Conservation (phyloP, 2,797 vertebrate genomes). For the Pseudochirops cupreus region DNA sequence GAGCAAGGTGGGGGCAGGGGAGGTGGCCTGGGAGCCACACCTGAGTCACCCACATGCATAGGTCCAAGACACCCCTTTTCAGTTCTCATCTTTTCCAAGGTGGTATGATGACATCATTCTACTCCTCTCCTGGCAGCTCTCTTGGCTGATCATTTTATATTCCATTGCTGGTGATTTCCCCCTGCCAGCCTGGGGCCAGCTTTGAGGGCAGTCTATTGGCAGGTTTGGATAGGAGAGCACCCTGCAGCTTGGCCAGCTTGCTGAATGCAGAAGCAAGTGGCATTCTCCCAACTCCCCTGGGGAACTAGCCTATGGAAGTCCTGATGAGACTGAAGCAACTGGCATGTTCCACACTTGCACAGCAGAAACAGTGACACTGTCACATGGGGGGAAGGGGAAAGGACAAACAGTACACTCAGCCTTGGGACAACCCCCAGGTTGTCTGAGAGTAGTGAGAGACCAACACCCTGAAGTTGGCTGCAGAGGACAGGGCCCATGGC, state of each 20-base stretch:
- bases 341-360: background rate
- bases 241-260: conserved; percentile 17
- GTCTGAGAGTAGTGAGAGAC: conserved; percentile 42
- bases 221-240: background rate
- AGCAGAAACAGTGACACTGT: conserved; percentile 15
- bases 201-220: background rate
- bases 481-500: conserved; percentile 52
- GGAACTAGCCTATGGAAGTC: background rate
- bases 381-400: background rate
- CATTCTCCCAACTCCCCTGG: background rate
- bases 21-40: background rate
- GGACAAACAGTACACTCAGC: background rate
- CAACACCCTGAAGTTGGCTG: conserved; percentile 16
- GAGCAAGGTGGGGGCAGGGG: too few relatives aligned
- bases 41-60: background rate
- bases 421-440: conserved; percentile 19
- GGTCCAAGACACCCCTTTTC: background rate
- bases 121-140: background rate
- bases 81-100: background rate
- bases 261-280: background rate
- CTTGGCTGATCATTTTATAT: too few relatives aligned
- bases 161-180: background rate
- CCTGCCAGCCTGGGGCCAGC: background rate
- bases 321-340: background rate
- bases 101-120: background rate